phyloP scores from a whole-genome alignment of 2,113 vertebrate genomes.

The Sander lucioperca region DNA sequence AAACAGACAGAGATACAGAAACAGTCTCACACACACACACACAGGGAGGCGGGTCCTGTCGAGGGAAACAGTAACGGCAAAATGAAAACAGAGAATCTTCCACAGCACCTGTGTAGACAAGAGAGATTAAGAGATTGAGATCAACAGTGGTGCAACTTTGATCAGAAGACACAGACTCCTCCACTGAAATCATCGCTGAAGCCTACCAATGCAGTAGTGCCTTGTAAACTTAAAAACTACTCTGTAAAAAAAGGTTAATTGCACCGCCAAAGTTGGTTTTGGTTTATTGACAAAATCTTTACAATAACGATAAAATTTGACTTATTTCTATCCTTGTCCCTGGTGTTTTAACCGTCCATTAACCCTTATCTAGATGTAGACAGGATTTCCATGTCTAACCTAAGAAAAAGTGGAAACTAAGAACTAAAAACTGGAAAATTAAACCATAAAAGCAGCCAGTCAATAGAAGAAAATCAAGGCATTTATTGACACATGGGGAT shows the following conservation, averaged over 20 bases:
- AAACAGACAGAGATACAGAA: slow-evolving; percentile 34
- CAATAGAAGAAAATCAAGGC: not conserved
- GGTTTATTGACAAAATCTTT: not conserved
- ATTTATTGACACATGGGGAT: slow-evolving; percentile 4
- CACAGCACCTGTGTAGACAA: slow-evolving; percentile 58
- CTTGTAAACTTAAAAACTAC: not conserved
- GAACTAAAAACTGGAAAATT: slow-evolving; percentile 22
- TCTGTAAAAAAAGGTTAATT: not conserved
- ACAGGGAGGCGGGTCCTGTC: not conserved
- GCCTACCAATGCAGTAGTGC: not conserved
- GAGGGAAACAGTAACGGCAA: slow-evolving; percentile 56
- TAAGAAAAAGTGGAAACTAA: not conserved
- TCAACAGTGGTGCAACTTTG: not conserved
- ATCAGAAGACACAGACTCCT: slow-evolving; percentile 1
- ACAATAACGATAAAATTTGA: not conserved
- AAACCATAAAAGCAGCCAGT: slow-evolving; percentile 20
- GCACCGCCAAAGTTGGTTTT: not conserved
- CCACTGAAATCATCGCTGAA: not conserved
- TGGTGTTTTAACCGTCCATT: not conserved
- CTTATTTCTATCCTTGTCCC: not conserved
- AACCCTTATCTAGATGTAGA: not conserved
- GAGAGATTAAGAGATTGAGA: slow-evolving; percentile 32
- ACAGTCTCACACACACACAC: slow-evolving; percentile 5
- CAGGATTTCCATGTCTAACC: not conserved
- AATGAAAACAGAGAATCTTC: slow-evolving; percentile 47